phyloP scores from a whole-genome alignment of 2,113 vertebrate species.

The Rostratula benghalensis region DNA sequence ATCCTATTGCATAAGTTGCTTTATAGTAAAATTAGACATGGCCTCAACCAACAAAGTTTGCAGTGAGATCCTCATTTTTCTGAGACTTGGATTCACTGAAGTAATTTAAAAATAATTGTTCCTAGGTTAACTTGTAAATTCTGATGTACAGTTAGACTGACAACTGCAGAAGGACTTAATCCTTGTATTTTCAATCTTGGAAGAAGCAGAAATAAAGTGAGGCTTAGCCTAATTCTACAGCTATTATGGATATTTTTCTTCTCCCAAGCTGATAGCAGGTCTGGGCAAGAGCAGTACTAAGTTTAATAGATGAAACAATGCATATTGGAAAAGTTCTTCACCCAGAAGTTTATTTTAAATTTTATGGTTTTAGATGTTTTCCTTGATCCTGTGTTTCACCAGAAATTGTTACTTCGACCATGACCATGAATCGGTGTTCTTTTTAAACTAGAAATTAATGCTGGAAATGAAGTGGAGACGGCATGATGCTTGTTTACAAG shows the following conservation, averaged over 20 bases:
- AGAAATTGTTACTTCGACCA: not conserved
- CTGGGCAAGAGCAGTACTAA: not conserved
- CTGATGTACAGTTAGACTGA: not conserved
- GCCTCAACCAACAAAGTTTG: not conserved
- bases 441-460: not conserved
- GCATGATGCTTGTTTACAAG: not conserved
- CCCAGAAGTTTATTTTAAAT: not conserved
- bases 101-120: not conserved
- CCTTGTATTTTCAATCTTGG: not conserved
- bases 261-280: not conserved
- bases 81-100: not conserved
- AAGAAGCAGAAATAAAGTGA: not conserved
- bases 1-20: conserved; percentile 11
- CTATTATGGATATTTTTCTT: not conserved
- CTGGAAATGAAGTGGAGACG: not conserved
- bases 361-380: not conserved
- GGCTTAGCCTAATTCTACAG: not conserved
- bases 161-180: not conserved
- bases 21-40: not conserved
- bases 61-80: not conserved
- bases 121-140: not conserved
- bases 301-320: not conserved
- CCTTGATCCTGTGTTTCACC: not conserved
- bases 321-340: not conserved
- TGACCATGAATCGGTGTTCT: not conserved